phyloP scores from a whole-genome alignment of 2,888 invertebrate genomes.

The Athrips mouffetella region DNA sequence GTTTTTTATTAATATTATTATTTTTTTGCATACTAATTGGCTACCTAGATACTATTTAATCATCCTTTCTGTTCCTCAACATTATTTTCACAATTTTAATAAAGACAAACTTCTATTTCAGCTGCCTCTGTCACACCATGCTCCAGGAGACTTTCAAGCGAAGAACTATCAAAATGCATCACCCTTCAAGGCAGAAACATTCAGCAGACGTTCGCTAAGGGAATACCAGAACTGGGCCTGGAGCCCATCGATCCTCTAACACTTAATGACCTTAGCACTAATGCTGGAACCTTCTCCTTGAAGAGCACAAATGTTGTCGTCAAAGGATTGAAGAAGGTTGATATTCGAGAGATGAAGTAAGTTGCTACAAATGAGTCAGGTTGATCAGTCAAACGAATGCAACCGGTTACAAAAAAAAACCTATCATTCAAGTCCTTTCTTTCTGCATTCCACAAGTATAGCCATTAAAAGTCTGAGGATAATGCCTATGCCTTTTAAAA shows the following conservation, averaged over 20 bases:
- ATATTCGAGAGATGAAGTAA: conserved; percentile 26
- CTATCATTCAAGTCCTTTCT: no score
- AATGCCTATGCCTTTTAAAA: no score
- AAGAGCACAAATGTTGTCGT: conserved; percentile 26
- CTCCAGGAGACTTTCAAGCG: conserved; percentile 17
- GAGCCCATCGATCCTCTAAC: conserved; percentile 27
- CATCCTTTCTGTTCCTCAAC: no score
- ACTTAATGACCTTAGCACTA: conserved; percentile 21
- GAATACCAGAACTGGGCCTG: conserved; percentile 24
- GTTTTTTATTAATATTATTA: no score
- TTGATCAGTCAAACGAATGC: no score
- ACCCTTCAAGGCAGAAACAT: conserved; percentile 20
- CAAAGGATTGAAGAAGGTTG: conserved; percentile 25
- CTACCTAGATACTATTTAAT: no score
- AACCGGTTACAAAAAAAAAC: no score
- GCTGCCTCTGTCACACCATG: conserved; percentile 26
- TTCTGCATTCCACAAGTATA: no score
- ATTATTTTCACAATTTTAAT: no score
- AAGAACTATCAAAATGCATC: conserved; percentile 24
- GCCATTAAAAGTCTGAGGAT: no score
- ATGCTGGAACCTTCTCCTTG: conserved; percentile 24
- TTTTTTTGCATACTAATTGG: no score
- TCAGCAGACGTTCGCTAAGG: conserved; percentile 21
- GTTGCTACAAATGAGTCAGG: neutral
- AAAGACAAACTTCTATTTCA: no score